Evolutionary conservation across 2,888 invertebrate species (phyloP), one percentile per base, ranked within the genome.

Genomic region (Spodoptera littoralis): DNA sequence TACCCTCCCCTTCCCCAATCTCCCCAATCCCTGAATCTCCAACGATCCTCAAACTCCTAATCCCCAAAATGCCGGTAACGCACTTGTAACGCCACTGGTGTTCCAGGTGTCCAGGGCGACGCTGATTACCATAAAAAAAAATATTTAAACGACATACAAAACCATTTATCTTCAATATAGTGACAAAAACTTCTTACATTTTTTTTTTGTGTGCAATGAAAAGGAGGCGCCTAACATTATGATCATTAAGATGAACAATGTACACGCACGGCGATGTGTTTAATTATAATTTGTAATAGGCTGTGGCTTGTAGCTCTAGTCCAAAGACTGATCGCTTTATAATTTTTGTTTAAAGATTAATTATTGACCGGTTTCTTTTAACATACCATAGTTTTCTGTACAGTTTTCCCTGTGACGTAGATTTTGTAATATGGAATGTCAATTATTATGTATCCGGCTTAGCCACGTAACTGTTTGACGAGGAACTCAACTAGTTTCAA

Each of bases 231-330:
- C 73, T 66, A 66, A 65, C 77, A 72, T 76, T 46, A 72, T 63
- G 68, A 71, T 61, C 63, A 79, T 71, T 71, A 79, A 60, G 55
- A 69, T 36, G 46, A 67, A 65, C 73, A 77, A 66, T 70, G 73
- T 64, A 41, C 61, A 73, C 56, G 42, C 57, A 55, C 55, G 50
- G 50, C 46, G 42, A 63, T 70, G 49, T 59, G 64, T 65, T 66
- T 76, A 77, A 77, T 76, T 77, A 77, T 73, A 73, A 69, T 79
- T 77, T 79, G 73, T 69, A 79, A 73, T 79, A 54, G 67, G 63
- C 69, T 45, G 27, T 44, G 43, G 56, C 61, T 60, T 52, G 59
- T 67, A 62, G 53, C 58, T 46, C 13, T 57, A 18, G 18, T 18
- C 18, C 18, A 44, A 24, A 57, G 56, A 75, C 60, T 64, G 64